Evolutionary conservation across 2,797 vertebrate species (phyloP).

Genomic region (Syngnathus acus): DNA sequence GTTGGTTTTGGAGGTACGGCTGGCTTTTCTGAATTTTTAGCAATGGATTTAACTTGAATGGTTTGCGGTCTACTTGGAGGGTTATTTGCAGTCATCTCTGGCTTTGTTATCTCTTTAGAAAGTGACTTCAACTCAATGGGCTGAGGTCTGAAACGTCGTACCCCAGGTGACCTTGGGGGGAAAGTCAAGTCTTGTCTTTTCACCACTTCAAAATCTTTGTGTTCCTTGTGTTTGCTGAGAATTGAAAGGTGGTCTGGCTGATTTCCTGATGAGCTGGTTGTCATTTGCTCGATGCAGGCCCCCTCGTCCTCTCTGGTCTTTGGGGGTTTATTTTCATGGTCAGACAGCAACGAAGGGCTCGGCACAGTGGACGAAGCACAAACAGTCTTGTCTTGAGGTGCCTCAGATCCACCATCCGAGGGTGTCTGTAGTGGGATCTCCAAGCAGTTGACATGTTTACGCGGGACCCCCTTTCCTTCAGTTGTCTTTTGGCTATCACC

Average conservation of each 20-base stretch:
- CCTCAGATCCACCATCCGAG: conserved; percentile 34
- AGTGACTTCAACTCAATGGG: conserved; percentile 57
- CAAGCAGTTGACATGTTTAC: conserved; percentile 70
- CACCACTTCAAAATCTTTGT: conserved; percentile 56
- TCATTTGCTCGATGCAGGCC: conserved; percentile 36
- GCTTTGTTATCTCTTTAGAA: conserved; percentile 65
- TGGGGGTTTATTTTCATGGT: conserved; percentile 22
- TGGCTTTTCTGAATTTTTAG: conserved; percentile 65
- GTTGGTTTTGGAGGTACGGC: conserved; percentile 66
- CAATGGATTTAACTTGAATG: conserved; percentile 72
- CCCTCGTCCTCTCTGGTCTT: conserved; percentile 39
- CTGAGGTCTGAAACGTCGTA: conserved; percentile 53
- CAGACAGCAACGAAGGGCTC: conserved; percentile 11
- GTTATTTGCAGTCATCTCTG: conserved; percentile 24
- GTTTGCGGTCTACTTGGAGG: conserved; percentile 47
- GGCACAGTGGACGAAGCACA: conserved; percentile 48
- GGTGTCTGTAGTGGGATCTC: conserved; percentile 69
- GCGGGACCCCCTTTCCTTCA: conserved; percentile 34
- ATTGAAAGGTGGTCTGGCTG: conserved; percentile 26
- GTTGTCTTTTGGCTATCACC: conserved; percentile 41
- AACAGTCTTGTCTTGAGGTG: conserved; percentile 45
- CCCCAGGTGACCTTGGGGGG: conserved; percentile 55
- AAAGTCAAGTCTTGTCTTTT: conserved; percentile 60
- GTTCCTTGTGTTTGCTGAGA: conserved; percentile 31
- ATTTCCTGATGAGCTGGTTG: conserved; percentile 12